A percentile compares a stretch with the other conserved stretches of the same genome.
These are phyloP conservation scores for Petrophora chlorosata DNA, from an alignment of 2,888 invertebrate genomes.

Conservation along the genomic window DNA sequence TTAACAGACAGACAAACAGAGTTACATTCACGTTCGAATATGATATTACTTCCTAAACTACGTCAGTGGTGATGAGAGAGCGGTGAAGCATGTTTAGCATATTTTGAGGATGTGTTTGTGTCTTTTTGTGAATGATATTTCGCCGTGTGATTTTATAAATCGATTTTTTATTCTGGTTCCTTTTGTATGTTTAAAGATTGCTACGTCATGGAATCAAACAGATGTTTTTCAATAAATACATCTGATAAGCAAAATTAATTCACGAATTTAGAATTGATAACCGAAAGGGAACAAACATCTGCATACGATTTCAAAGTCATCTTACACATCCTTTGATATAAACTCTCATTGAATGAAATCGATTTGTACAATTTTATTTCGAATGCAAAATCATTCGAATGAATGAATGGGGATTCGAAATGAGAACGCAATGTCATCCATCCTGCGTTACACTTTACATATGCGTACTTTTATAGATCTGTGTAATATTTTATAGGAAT, in stretches of 20 bases:
- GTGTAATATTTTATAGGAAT: no score
- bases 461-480: no score
- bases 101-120: no score
- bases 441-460: slow-evolving; percentile 28
- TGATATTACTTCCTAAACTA: no score
- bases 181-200: no score
- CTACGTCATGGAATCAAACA: slow-evolving; percentile 26
- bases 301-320: slow-evolving; percentile 36
- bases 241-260: slow-evolving; percentile 37
- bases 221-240: slow-evolving; percentile 29
- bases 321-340: slow-evolving; percentile 28
- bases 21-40: no score
- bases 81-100: no score
- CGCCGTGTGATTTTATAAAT: no score
- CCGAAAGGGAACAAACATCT: slow-evolving; percentile 30
- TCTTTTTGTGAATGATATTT: no score
- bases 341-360: slow-evolving; percentile 28
- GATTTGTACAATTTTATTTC: slow-evolving; percentile 45
- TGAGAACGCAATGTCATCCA: slow-evolving; percentile 34
- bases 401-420: slow-evolving; percentile 65
- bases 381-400: slow-evolving; percentile 51
- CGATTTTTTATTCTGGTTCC: no score
- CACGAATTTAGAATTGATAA: slow-evolving; percentile 36
- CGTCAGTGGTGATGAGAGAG: no score
- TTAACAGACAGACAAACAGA: no score